These are phyloP conservation scores for Ganaspis sp. DNA, from an alignment of 1,140 invertebrate genomes.

Conservation along the genomic window DNA sequence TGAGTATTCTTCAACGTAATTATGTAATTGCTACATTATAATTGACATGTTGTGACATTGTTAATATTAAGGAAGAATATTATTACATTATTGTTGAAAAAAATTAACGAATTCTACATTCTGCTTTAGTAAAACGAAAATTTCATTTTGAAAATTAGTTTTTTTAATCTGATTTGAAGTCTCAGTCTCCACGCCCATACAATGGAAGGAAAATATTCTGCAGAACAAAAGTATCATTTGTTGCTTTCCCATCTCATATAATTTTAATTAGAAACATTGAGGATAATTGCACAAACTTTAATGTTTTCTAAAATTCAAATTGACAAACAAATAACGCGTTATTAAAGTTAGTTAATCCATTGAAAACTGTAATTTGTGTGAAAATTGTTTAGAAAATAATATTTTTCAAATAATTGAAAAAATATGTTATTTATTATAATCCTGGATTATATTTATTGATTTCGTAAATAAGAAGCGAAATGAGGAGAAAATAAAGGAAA, in stretches of 20 bases:
- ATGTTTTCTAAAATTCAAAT: not conserved
- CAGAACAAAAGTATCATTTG: not conserved
- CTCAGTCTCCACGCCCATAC: not conserved
- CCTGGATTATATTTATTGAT: too few relatives aligned
- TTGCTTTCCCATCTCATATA: not conserved
- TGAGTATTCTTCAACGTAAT: too few relatives aligned
- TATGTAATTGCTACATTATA: too few relatives aligned
- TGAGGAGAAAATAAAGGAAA: too few relatives aligned
- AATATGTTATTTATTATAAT: too few relatives aligned
- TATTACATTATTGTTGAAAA: too few relatives aligned
- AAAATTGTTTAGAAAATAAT: too few relatives aligned
- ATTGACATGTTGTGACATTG: not conserved
- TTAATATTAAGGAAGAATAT: too few relatives aligned
- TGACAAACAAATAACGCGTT: not conserved
- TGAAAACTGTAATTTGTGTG: not conserved
- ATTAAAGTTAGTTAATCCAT: not conserved
- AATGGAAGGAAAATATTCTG: not conserved
- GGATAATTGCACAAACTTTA: not conserved
- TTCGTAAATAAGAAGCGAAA: too few relatives aligned
- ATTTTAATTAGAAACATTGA: conserved; percentile 1
- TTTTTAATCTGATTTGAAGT: not conserved
- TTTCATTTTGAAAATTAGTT: not conserved
- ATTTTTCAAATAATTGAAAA: too few relatives aligned
- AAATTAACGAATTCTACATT: too few relatives aligned
- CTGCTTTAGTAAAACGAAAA: not conserved